Percentiles rank a stretch among this genome's conserved stretches.
These are phyloP conservation scores for Invenusta paracnida DNA, from an alignment of 2,888 invertebrate genomes.

Conservation along the genomic window DNA sequence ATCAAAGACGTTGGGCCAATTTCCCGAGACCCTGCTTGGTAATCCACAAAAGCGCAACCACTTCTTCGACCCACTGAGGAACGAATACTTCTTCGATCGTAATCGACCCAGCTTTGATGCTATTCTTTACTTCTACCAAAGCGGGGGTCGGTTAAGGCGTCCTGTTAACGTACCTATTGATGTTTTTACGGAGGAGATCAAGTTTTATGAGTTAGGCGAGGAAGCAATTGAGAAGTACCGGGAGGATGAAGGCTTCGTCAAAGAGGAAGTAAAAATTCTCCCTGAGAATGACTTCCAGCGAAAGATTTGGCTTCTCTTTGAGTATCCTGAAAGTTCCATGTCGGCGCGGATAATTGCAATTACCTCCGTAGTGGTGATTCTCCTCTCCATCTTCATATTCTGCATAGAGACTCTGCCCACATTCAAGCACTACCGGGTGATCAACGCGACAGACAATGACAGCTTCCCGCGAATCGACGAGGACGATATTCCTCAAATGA, in stretches of 20 bases:
- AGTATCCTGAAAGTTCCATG: conserved; percentile 97
- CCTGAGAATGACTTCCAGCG: conserved; percentile 93
- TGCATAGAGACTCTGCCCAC: conserved; percentile 97
- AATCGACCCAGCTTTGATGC: conserved; percentile 98
- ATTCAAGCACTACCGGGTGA: conserved; percentile 64
- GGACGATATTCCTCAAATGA: conserved; percentile 84
- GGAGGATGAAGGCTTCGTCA: conserved; percentile 96
- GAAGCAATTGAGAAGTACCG: conserved; percentile 66
- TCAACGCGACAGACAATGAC: not conserved
- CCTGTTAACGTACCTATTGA: conserved; percentile 93
- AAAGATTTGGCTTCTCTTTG: conserved; percentile 96
- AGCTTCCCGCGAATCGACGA: conserved; percentile 41
- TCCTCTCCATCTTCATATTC: conserved; percentile 97
- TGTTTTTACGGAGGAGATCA: conserved; percentile 98
- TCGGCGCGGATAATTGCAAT: conserved; percentile 95
- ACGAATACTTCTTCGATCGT: conserved; percentile 99
- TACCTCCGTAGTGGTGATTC: conserved; percentile 95
- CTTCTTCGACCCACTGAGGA: conserved; percentile 92
- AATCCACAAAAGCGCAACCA: conserved; percentile 74
- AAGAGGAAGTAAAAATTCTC: conserved; percentile 95
- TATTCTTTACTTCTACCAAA: conserved; percentile 94
- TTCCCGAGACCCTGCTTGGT: conserved; percentile 93
- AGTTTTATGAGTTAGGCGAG: conserved; percentile 97
- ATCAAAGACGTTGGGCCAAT: conserved; percentile 91
- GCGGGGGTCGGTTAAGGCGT: conserved; percentile 81